A percentile compares a stretch with the other conserved stretches of the same genome.
Conservation (phyloP, 1,140 invertebrate species). For the Euborellia annulipes region DNA sequence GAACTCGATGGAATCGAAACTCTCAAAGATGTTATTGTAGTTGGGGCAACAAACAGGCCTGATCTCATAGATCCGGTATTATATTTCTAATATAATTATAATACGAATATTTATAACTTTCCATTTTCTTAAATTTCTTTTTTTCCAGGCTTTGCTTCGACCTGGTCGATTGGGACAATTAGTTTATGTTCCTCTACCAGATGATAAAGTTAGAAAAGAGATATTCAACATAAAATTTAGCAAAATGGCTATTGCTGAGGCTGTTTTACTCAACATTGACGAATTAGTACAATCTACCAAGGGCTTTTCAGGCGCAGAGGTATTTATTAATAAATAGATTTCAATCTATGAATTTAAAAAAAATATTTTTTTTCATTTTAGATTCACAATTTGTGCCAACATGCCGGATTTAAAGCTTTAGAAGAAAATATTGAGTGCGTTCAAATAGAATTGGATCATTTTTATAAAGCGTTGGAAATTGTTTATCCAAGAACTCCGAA, state of each 20-base stretch:
- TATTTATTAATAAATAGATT: conserved; percentile 23
- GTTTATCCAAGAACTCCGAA: no score
- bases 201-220: conserved; percentile 48
- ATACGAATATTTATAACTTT: background rate
- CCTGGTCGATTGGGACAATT: conserved; percentile 76
- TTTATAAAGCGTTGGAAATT: no score
- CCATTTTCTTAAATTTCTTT: no score
- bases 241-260: conserved; percentile 40
- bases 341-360: background rate
- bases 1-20: conserved; percentile 83
- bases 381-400: conserved; percentile 65
- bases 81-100: background rate
- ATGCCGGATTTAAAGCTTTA: conserved; percentile 65
- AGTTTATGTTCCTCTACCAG: conserved; percentile 78
- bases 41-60: conserved; percentile 94
- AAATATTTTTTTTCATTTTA: conserved; percentile 22
- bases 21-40: conserved; percentile 66
- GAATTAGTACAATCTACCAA: conserved; percentile 46
- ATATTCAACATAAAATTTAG: conserved; percentile 54
- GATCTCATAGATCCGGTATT: conserved; percentile 71
- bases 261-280: conserved; percentile 46
- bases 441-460: no score
- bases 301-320: conserved; percentile 78
- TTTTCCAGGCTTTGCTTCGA: conserved; percentile 61
- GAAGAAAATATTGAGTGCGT: no score